Evolutionary conservation across 2,797 vertebrate genomes (phyloP).

Genomic region (Gambelia wislizenii): DNA sequence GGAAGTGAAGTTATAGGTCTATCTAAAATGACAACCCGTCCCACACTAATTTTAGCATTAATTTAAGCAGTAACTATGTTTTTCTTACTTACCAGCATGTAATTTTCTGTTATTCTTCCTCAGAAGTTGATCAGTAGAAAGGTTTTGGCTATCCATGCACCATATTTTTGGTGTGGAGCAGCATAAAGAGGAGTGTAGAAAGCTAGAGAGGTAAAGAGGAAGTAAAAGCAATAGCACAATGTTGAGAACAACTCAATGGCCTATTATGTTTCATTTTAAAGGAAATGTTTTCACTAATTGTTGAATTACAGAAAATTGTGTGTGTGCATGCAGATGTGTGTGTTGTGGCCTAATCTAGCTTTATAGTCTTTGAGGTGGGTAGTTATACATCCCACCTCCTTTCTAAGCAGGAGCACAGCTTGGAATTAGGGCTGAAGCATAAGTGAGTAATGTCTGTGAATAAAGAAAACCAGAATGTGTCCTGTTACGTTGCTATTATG

Average conservation of each 20-base stretch:
- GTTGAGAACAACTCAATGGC: neutral
- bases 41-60: neutral
- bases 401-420: neutral
- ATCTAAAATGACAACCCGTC: neutral
- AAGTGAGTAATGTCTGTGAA: neutral
- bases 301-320: neutral
- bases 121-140: neutral
- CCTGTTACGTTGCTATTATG: conserved; percentile 15
- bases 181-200: neutral
- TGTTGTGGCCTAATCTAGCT: neutral
- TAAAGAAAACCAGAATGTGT: conserved; percentile 12
- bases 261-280: neutral
- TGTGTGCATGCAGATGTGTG: neutral
- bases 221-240: neutral
- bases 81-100: neutral
- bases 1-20: neutral
- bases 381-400: neutral
- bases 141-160: neutral
- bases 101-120: neutral
- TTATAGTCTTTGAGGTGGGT: neutral
- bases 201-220: neutral
- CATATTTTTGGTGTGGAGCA: neutral
- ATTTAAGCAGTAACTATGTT: neutral
- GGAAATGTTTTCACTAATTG: too few species aligned
- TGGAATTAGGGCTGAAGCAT: neutral